A percentile compares a stretch with the other conserved stretches of the same genome.
Evolutionary conservation across 1,140 invertebrate species (phyloP).

Genomic region (Drosophila kohkoa): DNA sequence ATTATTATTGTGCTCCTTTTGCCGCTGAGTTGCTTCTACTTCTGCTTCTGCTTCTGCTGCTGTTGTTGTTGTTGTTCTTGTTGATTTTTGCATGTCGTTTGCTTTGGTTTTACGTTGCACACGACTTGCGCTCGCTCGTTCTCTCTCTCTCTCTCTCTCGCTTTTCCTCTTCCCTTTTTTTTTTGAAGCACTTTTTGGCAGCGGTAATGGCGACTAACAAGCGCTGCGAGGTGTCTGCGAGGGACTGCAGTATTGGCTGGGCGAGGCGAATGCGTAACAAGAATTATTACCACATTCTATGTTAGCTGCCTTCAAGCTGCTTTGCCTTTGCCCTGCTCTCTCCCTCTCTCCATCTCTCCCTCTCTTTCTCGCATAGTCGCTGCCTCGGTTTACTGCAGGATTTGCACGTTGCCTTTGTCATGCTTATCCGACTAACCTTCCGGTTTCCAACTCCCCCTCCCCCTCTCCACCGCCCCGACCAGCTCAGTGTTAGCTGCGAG

Average conservation of each 20-base stretch:
- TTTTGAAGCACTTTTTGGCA: slow-evolving; percentile 46
- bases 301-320: slow-evolving; percentile 19
- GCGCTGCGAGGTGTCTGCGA: not conserved
- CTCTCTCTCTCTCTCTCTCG: not conserved
- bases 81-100: slow-evolving; percentile 70
- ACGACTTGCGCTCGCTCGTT: not conserved
- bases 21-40: too few relatives aligned
- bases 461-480: too few relatives aligned
- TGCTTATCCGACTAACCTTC: slow-evolving; percentile 47
- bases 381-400: slow-evolving; percentile 23
- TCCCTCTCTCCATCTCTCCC: not conserved
- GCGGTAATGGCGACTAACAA: slow-evolving; percentile 6
- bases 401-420: slow-evolving; percentile 64
- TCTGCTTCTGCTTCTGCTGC: too few relatives aligned
- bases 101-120: slow-evolving; percentile 47
- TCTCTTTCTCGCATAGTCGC: too few relatives aligned
- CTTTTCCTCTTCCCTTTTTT: slow-evolving; percentile 9
- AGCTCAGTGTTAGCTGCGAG: too few relatives aligned
- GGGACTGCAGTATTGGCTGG: not conserved
- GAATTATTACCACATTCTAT: slow-evolving; percentile 72
- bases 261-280: slow-evolving; percentile 60
- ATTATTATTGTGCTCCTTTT: slow-evolving; percentile 26
- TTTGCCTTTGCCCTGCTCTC: not conserved
- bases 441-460: too few relatives aligned
- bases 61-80: slow-evolving; percentile 27